Conservation (phyloP, 2,797 vertebrate genomes). For the Phataginus tetradactyla region DNA sequence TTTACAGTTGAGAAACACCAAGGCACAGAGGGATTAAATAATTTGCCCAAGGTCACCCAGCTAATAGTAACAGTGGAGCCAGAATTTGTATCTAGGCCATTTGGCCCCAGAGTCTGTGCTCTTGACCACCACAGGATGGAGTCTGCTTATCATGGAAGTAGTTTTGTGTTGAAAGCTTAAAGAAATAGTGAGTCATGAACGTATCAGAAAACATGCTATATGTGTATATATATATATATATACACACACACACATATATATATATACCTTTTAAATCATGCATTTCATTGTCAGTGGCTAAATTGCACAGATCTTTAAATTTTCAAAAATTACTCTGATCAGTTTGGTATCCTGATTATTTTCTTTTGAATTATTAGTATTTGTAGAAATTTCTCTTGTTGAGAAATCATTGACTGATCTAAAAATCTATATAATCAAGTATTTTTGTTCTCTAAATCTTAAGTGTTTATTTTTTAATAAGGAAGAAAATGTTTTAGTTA, state of each 20-base stretch:
- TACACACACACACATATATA: too few species aligned
- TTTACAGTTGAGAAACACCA: not conserved
- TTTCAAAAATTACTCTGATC: slow-evolving; percentile 54
- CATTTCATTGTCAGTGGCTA: slow-evolving; percentile 7
- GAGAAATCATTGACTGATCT: slow-evolving; percentile 40
- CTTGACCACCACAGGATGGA: not conserved
- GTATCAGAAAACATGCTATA: not conserved
- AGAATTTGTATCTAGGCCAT: not conserved
- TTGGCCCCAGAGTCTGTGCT: not conserved
- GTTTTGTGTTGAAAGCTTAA: slow-evolving; percentile 6
- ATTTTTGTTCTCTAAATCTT: slow-evolving; percentile 37
- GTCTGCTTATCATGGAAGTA: not conserved
- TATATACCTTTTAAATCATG: slow-evolving; percentile 1
- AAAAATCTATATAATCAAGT: slow-evolving; percentile 19
- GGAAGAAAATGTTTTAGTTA: not conserved
- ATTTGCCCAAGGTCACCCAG: not conserved
- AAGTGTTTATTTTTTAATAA: slow-evolving; percentile 53
- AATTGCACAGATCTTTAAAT: slow-evolving; percentile 4
- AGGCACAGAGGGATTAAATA: not conserved
- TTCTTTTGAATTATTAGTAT: slow-evolving; percentile 48
- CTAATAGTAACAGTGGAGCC: not conserved
- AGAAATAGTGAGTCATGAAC: not conserved
- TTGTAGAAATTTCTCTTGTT: slow-evolving; percentile 32
- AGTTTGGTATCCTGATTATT: slow-evolving; percentile 53
- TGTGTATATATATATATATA: not conserved